Conservation (phyloP, 2,888 invertebrate genomes). For the Pachliopta kotzebuea region DNA sequence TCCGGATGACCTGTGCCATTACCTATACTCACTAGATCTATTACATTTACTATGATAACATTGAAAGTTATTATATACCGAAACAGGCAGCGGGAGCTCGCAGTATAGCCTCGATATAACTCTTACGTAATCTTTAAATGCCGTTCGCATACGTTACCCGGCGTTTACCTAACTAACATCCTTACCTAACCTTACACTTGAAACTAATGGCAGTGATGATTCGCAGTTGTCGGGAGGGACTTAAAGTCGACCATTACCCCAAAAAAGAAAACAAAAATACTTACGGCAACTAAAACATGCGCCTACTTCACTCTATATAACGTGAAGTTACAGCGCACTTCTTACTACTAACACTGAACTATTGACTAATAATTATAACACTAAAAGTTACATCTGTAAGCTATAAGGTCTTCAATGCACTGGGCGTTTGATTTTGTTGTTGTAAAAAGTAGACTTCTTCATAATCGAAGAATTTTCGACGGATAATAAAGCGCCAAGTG, state of each 20-base stretch:
- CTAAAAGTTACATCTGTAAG: conserved; percentile 9
- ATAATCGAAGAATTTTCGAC: not conserved
- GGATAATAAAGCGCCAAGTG: conserved; percentile 3
- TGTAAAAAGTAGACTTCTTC: not conserved
- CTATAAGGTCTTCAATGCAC: conserved; percentile 2
- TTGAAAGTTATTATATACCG: not conserved
- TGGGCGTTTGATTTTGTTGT: not conserved
- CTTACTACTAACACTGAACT: conserved; percentile 19
- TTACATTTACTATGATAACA: conserved; percentile 6
- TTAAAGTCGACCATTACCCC: conserved; percentile 51
- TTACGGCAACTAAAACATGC: conserved; percentile 49
- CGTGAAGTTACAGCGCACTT: conserved; percentile 7
- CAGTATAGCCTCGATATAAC: conserved; percentile 5
- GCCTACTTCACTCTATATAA: conserved; percentile 41
- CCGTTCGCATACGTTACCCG: conserved; percentile 6
- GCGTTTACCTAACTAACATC: conserved; percentile 40
- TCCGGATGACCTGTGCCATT: not conserved
- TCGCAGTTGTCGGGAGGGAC: conserved; percentile 70
- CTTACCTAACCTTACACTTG: conserved; percentile 47
- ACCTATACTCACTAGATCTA: conserved; percentile 6
- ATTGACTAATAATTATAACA: conserved; percentile 10
- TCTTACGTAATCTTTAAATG: conserved; percentile 8
- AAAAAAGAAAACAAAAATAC: conserved; percentile 51
- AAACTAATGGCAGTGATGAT: conserved; percentile 73
- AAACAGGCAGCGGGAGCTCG: conserved; percentile 7